Percentiles rank a stretch among this genome's conserved stretches.
These are phyloP conservation scores for Chaenocephalus aceratus DNA, from an alignment of 2,113 vertebrate genomes.

Conservation along the genomic window DNA sequence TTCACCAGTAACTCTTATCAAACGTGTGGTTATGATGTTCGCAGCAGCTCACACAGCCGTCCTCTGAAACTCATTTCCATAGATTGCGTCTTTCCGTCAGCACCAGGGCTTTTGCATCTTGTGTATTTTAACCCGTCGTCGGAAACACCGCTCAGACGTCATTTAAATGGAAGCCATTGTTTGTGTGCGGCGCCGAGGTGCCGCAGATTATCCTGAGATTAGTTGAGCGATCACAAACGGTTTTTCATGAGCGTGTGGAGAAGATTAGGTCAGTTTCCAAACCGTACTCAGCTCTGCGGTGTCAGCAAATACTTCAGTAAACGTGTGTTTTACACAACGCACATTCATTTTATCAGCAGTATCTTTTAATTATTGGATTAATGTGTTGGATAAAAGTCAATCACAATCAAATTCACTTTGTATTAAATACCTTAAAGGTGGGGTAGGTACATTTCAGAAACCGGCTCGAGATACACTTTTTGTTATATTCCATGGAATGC, in stretches of 20 bases:
- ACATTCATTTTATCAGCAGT: too few species aligned
- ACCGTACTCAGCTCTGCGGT: neutral
- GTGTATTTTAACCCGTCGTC: slow-evolving; percentile 48
- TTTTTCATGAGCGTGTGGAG: slow-evolving; percentile 32
- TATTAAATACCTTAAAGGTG: neutral
- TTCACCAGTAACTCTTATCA: too few species aligned
- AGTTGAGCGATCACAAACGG: slow-evolving; percentile 25
- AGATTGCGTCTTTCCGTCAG: slow-evolving; percentile 10
- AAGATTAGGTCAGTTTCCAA: slow-evolving; percentile 9
- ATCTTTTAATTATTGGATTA: too few species aligned
- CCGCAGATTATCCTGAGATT: slow-evolving; percentile 49
- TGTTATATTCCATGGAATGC: too few species aligned
- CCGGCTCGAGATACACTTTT: too few species aligned
- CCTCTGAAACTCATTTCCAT: slow-evolving; percentile 45
- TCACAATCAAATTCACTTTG: too few species aligned
- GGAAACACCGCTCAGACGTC: slow-evolving; percentile 8
- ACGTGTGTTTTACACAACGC: neutral
- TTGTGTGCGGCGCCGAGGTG: neutral
- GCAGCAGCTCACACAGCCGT: neutral
- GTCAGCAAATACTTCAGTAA: too few species aligned
- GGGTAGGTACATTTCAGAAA: too few species aligned
- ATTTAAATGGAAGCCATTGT: slow-evolving; percentile 46
- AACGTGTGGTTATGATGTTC: neutral
- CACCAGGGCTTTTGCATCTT: slow-evolving; percentile 32
- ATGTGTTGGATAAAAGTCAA: too few species aligned